phyloP scores from a whole-genome alignment of 1,140 invertebrate genomes.

The Drosophila lowei region DNA sequence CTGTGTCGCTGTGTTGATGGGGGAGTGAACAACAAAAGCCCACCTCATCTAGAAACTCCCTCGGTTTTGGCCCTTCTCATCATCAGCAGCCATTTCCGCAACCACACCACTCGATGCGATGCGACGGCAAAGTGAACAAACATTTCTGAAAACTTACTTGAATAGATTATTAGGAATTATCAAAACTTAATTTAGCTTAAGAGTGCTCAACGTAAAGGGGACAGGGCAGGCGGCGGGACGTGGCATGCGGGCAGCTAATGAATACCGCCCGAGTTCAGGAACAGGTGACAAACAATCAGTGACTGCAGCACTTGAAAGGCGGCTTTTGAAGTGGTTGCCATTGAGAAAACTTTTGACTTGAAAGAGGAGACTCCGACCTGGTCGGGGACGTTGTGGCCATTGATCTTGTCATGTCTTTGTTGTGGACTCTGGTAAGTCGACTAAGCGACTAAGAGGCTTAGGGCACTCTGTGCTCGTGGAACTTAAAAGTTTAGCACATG shows the following conservation, averaged over 20 bases:
- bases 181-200: slow-evolving; percentile 81
- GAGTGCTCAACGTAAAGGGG: slow-evolving; percentile 27
- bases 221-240: background rate
- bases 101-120: slow-evolving; percentile 38
- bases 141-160: slow-evolving; percentile 73
- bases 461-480: slow-evolving; percentile 16
- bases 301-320: slow-evolving; percentile 57
- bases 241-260: slow-evolving; percentile 57
- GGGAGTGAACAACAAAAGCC: slow-evolving; percentile 53
- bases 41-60: slow-evolving; percentile 11
- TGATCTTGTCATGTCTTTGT: slow-evolving; percentile 70
- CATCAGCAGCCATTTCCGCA: background rate
- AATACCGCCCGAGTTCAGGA: slow-evolving; percentile 36
- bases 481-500: slow-evolving; percentile 60
- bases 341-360: slow-evolving; percentile 52
- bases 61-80: slow-evolving; percentile 1
- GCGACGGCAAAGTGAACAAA: slow-evolving; percentile 67
- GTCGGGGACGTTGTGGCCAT: slow-evolving; percentile 51
- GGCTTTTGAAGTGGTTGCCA: slow-evolving; percentile 70
- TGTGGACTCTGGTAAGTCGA: slow-evolving; percentile 49
- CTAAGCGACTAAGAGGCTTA: slow-evolving; percentile 69
- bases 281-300: slow-evolving; percentile 68
- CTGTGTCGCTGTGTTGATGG: background rate
- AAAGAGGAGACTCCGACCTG: slow-evolving; percentile 3
- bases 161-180: slow-evolving; percentile 83